phyloP scores from a whole-genome alignment of 2,888 invertebrate species.

The Trilocha varians region DNA sequence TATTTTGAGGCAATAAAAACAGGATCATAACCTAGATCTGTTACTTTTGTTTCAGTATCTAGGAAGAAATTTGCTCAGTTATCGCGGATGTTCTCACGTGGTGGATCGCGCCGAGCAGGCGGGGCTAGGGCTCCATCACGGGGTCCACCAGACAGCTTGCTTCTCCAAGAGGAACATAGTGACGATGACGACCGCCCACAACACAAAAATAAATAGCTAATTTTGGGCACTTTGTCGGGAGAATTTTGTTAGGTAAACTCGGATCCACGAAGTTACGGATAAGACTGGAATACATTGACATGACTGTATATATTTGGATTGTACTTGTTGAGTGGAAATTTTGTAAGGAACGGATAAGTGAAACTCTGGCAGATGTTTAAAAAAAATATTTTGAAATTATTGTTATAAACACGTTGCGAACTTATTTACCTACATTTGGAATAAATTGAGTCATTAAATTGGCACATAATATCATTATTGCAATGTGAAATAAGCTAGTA shows the following conservation, averaged over 20 bases:
- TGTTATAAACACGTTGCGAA: no score
- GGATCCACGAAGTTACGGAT: conserved; percentile 49
- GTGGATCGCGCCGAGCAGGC: conserved; percentile 64
- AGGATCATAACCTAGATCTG: neutral
- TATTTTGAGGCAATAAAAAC: no score
- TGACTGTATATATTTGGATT: conserved; percentile 35
- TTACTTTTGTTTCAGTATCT: conserved; percentile 71
- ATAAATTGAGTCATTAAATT: no score
- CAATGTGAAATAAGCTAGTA: no score
- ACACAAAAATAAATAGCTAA: conserved; percentile 23
- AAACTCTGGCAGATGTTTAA: neutral
- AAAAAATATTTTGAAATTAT: neutral
- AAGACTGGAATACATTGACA: conserved; percentile 54
- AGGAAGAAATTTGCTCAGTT: conserved; percentile 87
- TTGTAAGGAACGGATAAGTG: neutral
- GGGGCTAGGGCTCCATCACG: conserved; percentile 53
- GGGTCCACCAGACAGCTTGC: conserved; percentile 71
- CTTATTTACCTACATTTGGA: no score
- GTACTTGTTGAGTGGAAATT: conserved; percentile 22
- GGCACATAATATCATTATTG: no score
- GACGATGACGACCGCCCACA: conserved; percentile 73
- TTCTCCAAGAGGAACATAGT: conserved; percentile 76
- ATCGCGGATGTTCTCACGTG: conserved; percentile 82
- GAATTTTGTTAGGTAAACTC: conserved; percentile 11
- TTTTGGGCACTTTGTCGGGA: neutral